A percentile compares a stretch with the other conserved stretches of the same genome.
phyloP scores from a whole-genome alignment of 2,797 vertebrate species.

The Microcaecilia unicolor region DNA sequence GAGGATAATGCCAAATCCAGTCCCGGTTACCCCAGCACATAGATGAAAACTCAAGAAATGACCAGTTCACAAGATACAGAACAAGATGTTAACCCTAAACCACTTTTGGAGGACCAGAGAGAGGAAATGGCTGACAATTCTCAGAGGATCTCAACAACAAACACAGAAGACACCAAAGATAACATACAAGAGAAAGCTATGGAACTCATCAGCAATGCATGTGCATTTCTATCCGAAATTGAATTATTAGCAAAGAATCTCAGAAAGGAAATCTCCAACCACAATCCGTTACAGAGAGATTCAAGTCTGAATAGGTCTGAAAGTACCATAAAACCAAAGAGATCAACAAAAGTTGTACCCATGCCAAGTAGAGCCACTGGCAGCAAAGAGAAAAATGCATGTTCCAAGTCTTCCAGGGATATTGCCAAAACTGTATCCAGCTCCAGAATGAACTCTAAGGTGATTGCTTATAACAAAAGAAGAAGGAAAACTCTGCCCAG shows the following conservation, averaged over 20 bases:
- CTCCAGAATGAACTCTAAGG: neutral
- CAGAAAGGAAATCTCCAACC: neutral
- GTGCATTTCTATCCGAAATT: neutral
- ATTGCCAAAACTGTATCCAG: too few species aligned
- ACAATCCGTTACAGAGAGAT: neutral
- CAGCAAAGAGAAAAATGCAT: too few species aligned
- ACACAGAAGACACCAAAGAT: rapidly evolving
- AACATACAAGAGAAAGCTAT: neutral
- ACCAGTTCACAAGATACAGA: neutral
- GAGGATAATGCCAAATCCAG: constrained; percentile 10
- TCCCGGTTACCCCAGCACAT: neutral
- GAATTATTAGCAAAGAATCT: neutral
- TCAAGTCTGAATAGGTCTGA: neutral
- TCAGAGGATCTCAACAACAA: neutral
- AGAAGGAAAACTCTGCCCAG: neutral
- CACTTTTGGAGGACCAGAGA: neutral
- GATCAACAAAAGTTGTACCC: rapidly evolving
- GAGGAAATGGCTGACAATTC: neutral
- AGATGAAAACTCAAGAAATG: neutral
- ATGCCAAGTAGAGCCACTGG: neutral
- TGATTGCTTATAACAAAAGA: neutral
- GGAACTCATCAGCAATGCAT: neutral
- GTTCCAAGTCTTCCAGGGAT: too few species aligned
- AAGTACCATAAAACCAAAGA: neutral
- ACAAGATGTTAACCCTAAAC: too few species aligned